Conservation (phyloP, 1,140 invertebrate genomes). For the Nomia melanderi region DNA sequence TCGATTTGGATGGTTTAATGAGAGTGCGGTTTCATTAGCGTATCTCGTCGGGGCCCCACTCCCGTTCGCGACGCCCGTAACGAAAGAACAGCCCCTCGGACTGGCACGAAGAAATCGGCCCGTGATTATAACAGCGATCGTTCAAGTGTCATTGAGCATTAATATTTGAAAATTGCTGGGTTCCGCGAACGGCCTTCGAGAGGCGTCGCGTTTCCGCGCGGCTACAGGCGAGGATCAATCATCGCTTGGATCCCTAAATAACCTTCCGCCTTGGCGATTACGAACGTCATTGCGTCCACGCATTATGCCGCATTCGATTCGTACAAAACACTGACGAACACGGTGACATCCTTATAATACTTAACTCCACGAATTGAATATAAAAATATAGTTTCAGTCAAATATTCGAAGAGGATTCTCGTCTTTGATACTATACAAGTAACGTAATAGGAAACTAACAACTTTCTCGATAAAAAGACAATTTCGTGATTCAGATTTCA, state of each 20-base stretch:
- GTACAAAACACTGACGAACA: background rate
- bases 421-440: no score
- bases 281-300: background rate
- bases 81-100: slow-evolving; percentile 47
- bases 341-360: background rate
- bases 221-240: slow-evolving; percentile 24
- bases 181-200: slow-evolving; percentile 22
- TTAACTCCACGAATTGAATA: background rate
- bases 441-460: no score
- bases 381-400: no score
- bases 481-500: no score
- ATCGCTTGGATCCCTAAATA: slow-evolving; percentile 3
- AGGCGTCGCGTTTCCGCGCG: slow-evolving; percentile 3
- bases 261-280: slow-evolving; percentile 5
- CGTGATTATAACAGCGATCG: slow-evolving; percentile 56
- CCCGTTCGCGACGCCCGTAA: slow-evolving; percentile 48
- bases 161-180: slow-evolving; percentile 56
- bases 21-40: slow-evolving; percentile 67
- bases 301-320: background rate
- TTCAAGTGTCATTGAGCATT: slow-evolving; percentile 50
- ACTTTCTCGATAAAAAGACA: no score
- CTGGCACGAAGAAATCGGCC: slow-evolving; percentile 53
- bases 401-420: no score
- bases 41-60: slow-evolving; percentile 41
- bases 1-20: slow-evolving; percentile 75